Base-by-base conservation (phyloP, 2,113 vertebrate genomes). In the Coregonus clupeaformis region DNA sequence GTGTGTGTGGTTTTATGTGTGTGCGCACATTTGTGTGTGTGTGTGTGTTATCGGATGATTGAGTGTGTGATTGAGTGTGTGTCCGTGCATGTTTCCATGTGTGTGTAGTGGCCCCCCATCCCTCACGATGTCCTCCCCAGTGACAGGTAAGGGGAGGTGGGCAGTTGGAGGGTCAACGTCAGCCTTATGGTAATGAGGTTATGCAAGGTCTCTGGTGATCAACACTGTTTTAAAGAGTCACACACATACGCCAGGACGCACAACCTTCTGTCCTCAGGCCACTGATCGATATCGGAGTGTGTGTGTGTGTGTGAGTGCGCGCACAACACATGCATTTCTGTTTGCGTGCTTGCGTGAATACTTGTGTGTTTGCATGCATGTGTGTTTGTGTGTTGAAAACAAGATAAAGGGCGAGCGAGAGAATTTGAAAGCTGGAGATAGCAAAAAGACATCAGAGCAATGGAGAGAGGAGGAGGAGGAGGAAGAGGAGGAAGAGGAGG, bases 201-300 rank as follows among this genome's bases (percentile, higher is more conserved):
- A 87, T 72, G 72, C 64, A 78, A 85, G 87, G 86, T 87, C 81
- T 81, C 81, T 20, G 59, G 84, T 75, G 82, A 83, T 83, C 78
- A 78, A 81, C 29, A 74, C 80, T 82, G 84, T 84, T 89, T 87
- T 91, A 88, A 89, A 87, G 88, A 89, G 87, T 84, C 88, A 89
- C 88, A 89, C 80, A 64, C 77, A 2, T 59, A 83, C 49, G 80
- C 62, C 49, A 52, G 49, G 49, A 18, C 49, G 83, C 80, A 85
- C 85, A 86, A 88, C 89, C 87, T 84, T 70, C 81, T 84, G 85
- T 88, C 86, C 83, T 84, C 82, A 82, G 81, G 85, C 86, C 75
- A 57, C 73, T 59, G 55, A 89, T 91, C 89, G 72, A 90, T 89
- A 85, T 77, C 67, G 4, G 3, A 13, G 52, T 64, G 71, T 20